phyloP scores from a whole-genome alignment of 2,888 invertebrate species.

The Coleophora deauratella region DNA sequence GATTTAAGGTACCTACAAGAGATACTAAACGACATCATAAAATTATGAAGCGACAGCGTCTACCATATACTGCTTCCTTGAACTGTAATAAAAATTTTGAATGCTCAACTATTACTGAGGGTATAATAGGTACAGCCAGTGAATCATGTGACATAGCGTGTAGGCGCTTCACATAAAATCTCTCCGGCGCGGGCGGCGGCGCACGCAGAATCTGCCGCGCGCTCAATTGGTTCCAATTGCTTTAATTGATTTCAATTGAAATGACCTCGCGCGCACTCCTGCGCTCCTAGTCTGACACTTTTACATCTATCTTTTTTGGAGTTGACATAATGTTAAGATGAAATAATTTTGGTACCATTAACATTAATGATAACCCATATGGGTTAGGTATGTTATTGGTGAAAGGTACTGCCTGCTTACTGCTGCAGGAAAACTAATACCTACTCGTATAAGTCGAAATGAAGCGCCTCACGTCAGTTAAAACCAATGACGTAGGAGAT shows the following conservation, averaged over 20 bases:
- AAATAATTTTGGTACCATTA: too few species aligned
- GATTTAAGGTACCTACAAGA: too few species aligned
- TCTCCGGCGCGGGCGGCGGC: slow-evolving; percentile 57
- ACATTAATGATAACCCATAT: too few species aligned
- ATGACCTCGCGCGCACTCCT: slow-evolving; percentile 70
- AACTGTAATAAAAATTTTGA: neutral
- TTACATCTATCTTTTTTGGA: slow-evolving; percentile 73
- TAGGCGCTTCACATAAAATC: slow-evolving; percentile 71
- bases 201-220: slow-evolving; percentile 69
- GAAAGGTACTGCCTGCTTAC: too few species aligned
- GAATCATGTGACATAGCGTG: slow-evolving; percentile 61
- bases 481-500: too few species aligned
- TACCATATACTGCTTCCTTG: neutral
- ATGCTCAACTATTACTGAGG: neutral
- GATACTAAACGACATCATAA: too few species aligned
- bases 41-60: neutral
- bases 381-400: too few species aligned
- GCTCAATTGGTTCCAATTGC: slow-evolving; percentile 71
- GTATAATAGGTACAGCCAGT: slow-evolving; percentile 27
- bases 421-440: too few species aligned
- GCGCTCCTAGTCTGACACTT: slow-evolving; percentile 67
- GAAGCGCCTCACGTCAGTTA: too few species aligned
- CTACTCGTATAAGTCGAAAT: too few species aligned
- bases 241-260: slow-evolving; percentile 72
- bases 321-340: slow-evolving; percentile 49